These are phyloP conservation scores for Cranoglanis bouderius DNA, from an alignment of 2,113 vertebrate genomes.

Conservation along the genomic window DNA sequence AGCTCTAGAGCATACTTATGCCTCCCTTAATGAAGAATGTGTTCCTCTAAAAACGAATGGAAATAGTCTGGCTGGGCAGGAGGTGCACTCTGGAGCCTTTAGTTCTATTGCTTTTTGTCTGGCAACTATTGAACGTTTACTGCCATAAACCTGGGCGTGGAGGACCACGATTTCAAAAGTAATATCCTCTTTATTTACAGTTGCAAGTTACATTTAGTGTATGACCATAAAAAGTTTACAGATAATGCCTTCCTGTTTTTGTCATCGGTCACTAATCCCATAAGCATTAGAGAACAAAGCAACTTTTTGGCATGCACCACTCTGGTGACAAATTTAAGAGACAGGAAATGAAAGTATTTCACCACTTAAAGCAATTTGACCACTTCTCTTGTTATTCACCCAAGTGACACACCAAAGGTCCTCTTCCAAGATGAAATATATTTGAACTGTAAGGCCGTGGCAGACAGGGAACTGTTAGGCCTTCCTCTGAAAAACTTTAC, in stretches of 20 bases:
- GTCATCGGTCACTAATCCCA: too few species aligned
- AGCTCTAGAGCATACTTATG: constrained; percentile 21
- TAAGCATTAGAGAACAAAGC: background rate
- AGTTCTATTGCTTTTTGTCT: background rate
- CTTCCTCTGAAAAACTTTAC: background rate
- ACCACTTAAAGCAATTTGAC: background rate
- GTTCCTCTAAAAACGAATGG: background rate
- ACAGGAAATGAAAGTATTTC: constrained; percentile 7
- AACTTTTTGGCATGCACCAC: background rate
- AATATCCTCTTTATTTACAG: constrained; percentile 13
- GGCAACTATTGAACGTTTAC: background rate
- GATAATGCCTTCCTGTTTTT: background rate
- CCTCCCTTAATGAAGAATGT: constrained; percentile 26
- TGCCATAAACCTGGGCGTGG: constrained; percentile 3
- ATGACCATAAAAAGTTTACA: constrained; percentile 16
- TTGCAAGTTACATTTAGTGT: background rate
- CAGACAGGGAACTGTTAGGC: background rate
- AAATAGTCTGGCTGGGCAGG: background rate
- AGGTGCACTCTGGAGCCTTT: background rate
- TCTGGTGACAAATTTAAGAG: background rate
- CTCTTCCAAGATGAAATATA: background rate
- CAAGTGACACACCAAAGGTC: background rate
- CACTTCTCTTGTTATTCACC: background rate
- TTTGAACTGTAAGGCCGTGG: background rate
- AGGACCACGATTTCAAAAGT: background rate